phyloP scores from a whole-genome alignment of 2,113 vertebrate species.

The Barbus barbus region DNA sequence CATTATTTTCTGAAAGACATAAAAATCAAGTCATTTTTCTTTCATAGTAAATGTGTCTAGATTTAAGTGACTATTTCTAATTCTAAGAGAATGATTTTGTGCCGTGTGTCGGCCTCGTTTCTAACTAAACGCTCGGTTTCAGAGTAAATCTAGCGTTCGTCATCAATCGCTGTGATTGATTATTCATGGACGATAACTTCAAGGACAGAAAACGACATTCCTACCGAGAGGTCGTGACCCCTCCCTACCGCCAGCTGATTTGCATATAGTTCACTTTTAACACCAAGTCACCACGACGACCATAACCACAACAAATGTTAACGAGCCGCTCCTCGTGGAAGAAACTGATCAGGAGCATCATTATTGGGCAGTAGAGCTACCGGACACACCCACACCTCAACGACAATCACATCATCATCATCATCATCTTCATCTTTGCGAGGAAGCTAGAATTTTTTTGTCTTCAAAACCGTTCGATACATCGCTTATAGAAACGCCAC shows the following conservation, averaged over 20 bases:
- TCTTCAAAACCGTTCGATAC: conserved; percentile 42
- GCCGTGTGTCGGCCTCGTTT: background rate
- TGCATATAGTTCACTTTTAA: conserved; percentile 64
- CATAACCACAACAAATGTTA: conserved; percentile 57
- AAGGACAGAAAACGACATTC: conserved; percentile 8
- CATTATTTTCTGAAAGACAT: no score
- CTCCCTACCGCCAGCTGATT: conserved; percentile 53
- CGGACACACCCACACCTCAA: conserved; percentile 53
- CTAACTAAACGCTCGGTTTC: conserved; percentile 24
- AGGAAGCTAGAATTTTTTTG: conserved; percentile 38
- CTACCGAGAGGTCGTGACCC: conserved; percentile 19
- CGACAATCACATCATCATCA: conserved; percentile 18
- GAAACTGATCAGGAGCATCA: conserved; percentile 48
- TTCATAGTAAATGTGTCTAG: no score
- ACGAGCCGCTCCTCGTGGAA: conserved; percentile 51
- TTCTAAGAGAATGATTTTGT: no score
- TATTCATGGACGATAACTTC: conserved; percentile 10
- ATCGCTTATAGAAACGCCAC: conserved; percentile 48
- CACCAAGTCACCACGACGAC: conserved; percentile 59
- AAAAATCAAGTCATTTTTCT: no score
- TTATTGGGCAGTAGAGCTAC: conserved; percentile 48
- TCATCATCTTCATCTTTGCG: conserved; percentile 27
- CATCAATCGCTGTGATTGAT: background rate
- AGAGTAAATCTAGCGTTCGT: background rate
- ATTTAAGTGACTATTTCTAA: no score